These are phyloP conservation scores for Mirza zaza DNA, from an alignment of 2,113 vertebrate species.

Conservation along the genomic window DNA sequence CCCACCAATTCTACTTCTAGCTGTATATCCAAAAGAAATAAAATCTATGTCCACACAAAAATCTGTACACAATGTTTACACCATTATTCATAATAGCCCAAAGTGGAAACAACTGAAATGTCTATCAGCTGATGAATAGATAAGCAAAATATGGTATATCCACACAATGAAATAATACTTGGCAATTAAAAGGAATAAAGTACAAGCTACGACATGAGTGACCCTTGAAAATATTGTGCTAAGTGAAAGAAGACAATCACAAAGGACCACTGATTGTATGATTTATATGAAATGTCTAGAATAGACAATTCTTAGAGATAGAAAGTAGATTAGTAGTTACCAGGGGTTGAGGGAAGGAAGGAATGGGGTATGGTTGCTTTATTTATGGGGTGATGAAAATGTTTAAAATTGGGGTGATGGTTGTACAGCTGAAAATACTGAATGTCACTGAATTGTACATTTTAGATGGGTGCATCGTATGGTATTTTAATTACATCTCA, in stretches of 20 bases:
- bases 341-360: neutral
- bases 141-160: neutral
- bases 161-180: neutral
- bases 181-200: neutral
- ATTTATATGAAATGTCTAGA: neutral
- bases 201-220: neutral
- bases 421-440: neutral
- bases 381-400: neutral
- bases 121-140: neutral
- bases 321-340: neutral
- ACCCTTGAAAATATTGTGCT: neutral
- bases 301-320: neutral
- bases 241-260: neutral
- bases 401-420: neutral
- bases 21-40: neutral
- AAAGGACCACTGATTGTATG: neutral
- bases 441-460: neutral
- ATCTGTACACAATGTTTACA: neutral
- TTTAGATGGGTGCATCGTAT: neutral
- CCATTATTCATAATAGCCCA: neutral
- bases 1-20: neutral
- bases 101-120: neutral
- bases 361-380: neutral
- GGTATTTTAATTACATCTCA: constrained; percentile 28
- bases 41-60: neutral